A percentile compares a stretch with the other conserved stretches of the same genome.
Evolutionary conservation across 2,113 vertebrate genomes (phyloP).

Genomic region (Daboia siamensis): DNA sequence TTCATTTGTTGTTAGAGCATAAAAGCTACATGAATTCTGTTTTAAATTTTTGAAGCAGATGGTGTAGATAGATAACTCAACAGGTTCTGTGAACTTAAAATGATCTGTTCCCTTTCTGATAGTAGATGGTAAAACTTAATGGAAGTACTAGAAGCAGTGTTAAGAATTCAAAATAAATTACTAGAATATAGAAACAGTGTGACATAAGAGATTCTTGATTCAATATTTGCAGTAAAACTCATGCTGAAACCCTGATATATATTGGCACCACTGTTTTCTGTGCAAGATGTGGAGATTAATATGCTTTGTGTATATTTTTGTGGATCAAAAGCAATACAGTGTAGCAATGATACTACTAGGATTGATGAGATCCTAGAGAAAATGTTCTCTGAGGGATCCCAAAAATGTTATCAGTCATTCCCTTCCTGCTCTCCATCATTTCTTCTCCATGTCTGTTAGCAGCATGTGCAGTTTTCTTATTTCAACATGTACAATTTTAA

Average conservation of each 20-base stretch:
- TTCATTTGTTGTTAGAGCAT: background rate
- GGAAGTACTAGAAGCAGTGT: background rate
- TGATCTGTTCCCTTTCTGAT: background rate
- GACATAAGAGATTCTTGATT: background rate
- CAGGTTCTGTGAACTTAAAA: background rate
- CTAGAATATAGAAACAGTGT: background rate
- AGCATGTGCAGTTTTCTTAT: background rate
- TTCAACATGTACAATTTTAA: background rate
- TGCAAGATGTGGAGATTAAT: background rate
- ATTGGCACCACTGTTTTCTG: background rate
- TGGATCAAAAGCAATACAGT: background rate
- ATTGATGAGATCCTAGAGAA: background rate
- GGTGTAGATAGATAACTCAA: background rate
- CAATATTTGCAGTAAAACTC: background rate
- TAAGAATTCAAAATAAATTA: background rate
- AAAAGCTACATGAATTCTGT: background rate
- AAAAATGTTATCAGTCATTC: background rate
- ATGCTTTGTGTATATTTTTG: background rate
- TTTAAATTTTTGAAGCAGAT: background rate
- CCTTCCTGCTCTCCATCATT: background rate
- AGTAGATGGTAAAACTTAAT: background rate
- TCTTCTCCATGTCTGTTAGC: background rate
- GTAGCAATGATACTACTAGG: background rate
- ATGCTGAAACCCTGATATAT: background rate
- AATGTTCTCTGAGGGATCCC: background rate